Conservation (phyloP, 2,113 vertebrate species). For the Bufo bufo region DNA sequence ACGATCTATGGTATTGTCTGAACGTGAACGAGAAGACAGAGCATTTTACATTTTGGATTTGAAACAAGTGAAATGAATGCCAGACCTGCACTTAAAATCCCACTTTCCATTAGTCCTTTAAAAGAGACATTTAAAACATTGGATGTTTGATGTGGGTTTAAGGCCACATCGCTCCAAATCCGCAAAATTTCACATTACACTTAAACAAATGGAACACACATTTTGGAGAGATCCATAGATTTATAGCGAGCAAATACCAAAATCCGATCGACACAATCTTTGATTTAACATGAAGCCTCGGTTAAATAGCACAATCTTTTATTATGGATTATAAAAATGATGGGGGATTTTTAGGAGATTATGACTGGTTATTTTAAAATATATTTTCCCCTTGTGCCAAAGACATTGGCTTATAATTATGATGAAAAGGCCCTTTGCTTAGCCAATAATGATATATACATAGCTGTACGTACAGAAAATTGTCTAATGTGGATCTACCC, state of each 20-base stretch:
- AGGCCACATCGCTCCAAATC: slow-evolving; percentile 18
- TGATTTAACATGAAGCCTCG: slow-evolving; percentile 6
- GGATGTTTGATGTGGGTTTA: slow-evolving; percentile 33
- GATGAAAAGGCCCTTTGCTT: neutral
- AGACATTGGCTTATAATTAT: neutral
- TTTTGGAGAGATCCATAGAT: slow-evolving; percentile 25
- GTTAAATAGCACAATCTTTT: slow-evolving; percentile 8
- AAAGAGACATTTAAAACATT: slow-evolving; percentile 22
- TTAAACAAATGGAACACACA: slow-evolving; percentile 19
- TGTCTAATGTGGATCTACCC: neutral
- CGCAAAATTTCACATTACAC: slow-evolving; percentile 25
- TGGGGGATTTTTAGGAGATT: neutral
- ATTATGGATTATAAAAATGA: slow-evolving; percentile 5
- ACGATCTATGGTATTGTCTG: slow-evolving; percentile 19
- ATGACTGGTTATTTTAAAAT: slow-evolving; percentile 1
- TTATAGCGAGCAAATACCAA: slow-evolving; percentile 31
- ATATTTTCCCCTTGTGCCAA: slow-evolving; percentile 6
- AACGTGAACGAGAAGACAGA: neutral
- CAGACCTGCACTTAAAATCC: slow-evolving; percentile 31
- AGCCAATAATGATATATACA: neutral
- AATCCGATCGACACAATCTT: slow-evolving; percentile 17
- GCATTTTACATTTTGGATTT: slow-evolving; percentile 14
- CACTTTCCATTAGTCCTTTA: slow-evolving; percentile 40
- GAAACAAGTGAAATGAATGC: slow-evolving; percentile 19
- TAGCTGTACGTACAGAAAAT: neutral